Evolutionary conservation across 2,113 vertebrate genomes (phyloP).

Genomic region (Tyto alba): DNA sequence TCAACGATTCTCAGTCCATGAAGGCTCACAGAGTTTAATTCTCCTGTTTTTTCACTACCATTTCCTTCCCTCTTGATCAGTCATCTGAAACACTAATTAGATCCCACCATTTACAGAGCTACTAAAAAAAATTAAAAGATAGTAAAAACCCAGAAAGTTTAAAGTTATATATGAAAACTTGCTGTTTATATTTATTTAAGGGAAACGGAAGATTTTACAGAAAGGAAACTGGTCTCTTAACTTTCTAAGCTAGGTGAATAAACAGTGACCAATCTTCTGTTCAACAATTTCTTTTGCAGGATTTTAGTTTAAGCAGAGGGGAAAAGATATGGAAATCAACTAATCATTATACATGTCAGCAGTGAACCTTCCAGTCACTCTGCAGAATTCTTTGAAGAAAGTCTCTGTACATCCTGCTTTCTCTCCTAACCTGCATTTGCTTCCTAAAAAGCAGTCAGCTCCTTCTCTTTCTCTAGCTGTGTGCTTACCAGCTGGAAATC

Average conservation of each 20-base stretch:
- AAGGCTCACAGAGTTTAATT: not conserved
- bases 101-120: not conserved
- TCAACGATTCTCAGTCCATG: not conserved
- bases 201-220: not conserved
- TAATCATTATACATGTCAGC: not conserved
- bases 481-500: not conserved
- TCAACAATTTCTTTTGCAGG: not conserved
- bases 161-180: not conserved
- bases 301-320: not conserved
- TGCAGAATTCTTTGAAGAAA: not conserved
- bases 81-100: not conserved
- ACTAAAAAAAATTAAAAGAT: not conserved
- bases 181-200: not conserved
- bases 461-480: not conserved
- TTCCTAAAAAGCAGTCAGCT: not conserved
- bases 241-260: not conserved
- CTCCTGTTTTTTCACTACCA: not conserved
- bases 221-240: not conserved
- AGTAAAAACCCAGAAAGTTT: not conserved
- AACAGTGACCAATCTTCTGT: not conserved
- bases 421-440: not conserved
- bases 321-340: not conserved
- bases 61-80: not conserved
- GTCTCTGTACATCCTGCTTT: not conserved
- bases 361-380: not conserved